phyloP scores from a whole-genome alignment of 2,888 invertebrate genomes.

The Pocota personata region DNA sequence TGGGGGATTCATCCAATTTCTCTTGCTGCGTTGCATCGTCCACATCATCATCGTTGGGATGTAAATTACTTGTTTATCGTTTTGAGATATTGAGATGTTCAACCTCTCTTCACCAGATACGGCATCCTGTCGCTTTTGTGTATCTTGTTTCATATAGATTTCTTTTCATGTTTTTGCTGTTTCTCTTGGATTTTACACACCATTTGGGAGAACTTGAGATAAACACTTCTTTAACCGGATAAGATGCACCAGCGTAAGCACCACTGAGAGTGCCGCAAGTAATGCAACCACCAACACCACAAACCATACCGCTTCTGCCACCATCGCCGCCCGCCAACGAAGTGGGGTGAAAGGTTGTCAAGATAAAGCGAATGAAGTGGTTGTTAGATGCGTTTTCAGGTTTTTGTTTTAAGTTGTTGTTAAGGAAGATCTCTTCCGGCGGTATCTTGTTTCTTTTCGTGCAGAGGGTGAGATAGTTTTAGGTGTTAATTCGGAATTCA shows the following conservation, averaged over 20 bases:
- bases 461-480: neutral
- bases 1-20: neutral
- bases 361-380: constrained; percentile 53
- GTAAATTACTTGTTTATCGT: constrained; percentile 69
- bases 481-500: neutral
- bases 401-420: neutral
- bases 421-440: constrained; percentile 48
- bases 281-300: constrained; percentile 52
- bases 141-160: constrained; percentile 52
- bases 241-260: constrained; percentile 26
- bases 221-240: constrained; percentile 38
- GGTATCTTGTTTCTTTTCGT: constrained; percentile 4
- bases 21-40: neutral
- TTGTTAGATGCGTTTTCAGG: constrained; percentile 34
- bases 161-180: constrained; percentile 15
- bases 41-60: constrained; percentile 10
- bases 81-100: constrained; percentile 57
- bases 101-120: constrained; percentile 1
- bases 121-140: constrained; percentile 50
- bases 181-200: constrained; percentile 26
- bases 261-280: constrained; percentile 20
- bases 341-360: constrained; percentile 35
- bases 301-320: neutral
- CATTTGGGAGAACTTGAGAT: constrained; percentile 55
- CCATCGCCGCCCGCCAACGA: neutral